Evolutionary conservation across 1,140 invertebrate genomes (phyloP).

Genomic region (Marisa cornuarietis): DNA sequence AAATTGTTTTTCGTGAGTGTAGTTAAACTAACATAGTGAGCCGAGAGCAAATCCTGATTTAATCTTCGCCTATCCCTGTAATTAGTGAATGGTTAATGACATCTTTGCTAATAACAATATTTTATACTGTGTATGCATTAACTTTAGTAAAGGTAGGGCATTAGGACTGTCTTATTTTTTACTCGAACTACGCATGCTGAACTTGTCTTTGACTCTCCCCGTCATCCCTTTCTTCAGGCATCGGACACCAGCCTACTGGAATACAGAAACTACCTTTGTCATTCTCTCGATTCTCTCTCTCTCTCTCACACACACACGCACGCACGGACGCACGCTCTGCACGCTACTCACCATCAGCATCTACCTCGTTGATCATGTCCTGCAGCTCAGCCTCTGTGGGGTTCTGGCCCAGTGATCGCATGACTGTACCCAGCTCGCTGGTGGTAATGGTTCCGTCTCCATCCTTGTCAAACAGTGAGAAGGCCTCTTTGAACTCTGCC

Average conservation of each 20-base stretch:
- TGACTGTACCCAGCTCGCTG: constrained; percentile 99
- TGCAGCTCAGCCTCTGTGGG: constrained; percentile 99
- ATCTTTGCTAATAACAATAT: background rate
- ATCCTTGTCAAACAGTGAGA: constrained; percentile 66
- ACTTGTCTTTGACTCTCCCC: background rate
- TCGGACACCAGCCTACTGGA: background rate
- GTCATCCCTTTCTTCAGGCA: background rate
- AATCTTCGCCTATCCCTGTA: too few relatives aligned
- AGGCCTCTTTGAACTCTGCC: constrained; percentile 47
- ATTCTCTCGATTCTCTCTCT: constrained; percentile 2
- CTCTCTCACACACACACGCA: background rate
- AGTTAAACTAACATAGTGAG: background rate
- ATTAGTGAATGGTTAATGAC: background rate
- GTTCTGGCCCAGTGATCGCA: constrained; percentile 98
- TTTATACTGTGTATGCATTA: too few relatives aligned
- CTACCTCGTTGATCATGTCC: constrained; percentile 99
- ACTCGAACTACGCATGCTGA: background rate
- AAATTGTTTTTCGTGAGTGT: background rate
- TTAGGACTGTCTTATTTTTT: background rate
- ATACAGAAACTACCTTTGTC: background rate
- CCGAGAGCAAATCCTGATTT: background rate
- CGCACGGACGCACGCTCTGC: background rate
- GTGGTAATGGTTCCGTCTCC: constrained; percentile 99
- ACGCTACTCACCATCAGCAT: constrained; percentile 89
- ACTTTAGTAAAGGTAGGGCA: background rate